Conservation (phyloP, 1,140 invertebrate species). For the Phortica variegata region DNA sequence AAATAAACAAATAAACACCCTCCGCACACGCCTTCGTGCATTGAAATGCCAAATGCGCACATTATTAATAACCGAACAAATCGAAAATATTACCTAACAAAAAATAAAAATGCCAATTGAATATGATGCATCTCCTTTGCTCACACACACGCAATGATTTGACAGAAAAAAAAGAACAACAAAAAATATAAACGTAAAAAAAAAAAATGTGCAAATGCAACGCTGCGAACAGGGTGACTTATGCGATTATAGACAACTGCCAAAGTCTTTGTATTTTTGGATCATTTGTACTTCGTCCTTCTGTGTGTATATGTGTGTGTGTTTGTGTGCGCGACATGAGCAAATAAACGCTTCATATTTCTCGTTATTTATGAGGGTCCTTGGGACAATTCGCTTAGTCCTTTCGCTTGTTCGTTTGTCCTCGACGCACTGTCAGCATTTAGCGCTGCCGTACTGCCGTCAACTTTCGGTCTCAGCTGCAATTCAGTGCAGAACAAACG, state of each 20-base stretch:
- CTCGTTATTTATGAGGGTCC: slow-evolving; percentile 54
- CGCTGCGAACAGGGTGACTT: slow-evolving; percentile 54
- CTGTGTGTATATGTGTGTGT: too few species aligned
- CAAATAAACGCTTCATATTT: slow-evolving; percentile 57
- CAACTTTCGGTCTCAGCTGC: slow-evolving; percentile 33
- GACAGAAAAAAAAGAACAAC: slow-evolving; percentile 23
- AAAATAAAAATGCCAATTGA: slow-evolving; percentile 23
- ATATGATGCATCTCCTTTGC: too few species aligned
- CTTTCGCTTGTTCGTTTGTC: not conserved
- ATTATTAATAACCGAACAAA: slow-evolving; percentile 26
- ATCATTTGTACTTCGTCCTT: slow-evolving; percentile 36
- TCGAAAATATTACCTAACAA: slow-evolving; percentile 4
- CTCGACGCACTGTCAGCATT: too few species aligned
- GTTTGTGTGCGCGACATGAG: slow-evolving; percentile 50
- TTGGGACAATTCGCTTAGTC: slow-evolving; percentile 23
- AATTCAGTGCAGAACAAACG: slow-evolving; percentile 14
- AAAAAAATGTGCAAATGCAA: slow-evolving; percentile 48
- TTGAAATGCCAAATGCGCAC: slow-evolving; percentile 1
- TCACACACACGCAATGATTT: slow-evolving; percentile 22
- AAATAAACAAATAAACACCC: slow-evolving; percentile 39
- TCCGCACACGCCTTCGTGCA: slow-evolving; percentile 16
- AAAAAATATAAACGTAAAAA: slow-evolving; percentile 14
- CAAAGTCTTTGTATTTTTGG: slow-evolving; percentile 28
- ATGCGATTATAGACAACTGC: slow-evolving; percentile 55
- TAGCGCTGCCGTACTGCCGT: too few species aligned